Percentiles rank a stretch among this genome's conserved stretches.
phyloP scores from a whole-genome alignment of 2,113 vertebrate species.

The Protobothrops flavoviridis region DNA sequence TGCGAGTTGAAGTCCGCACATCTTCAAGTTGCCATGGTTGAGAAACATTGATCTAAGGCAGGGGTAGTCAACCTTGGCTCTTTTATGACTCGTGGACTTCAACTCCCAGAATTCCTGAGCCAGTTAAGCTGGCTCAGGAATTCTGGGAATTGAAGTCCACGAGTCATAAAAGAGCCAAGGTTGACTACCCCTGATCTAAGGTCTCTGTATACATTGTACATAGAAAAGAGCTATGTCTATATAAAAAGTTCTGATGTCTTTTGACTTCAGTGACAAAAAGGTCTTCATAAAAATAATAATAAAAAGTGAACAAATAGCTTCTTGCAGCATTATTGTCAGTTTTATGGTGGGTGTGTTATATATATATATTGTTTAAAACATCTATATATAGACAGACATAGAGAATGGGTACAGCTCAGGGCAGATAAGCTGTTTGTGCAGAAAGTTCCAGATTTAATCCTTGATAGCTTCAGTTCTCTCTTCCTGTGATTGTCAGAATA shows the following conservation, averaged over 20 bases:
- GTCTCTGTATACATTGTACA: background rate
- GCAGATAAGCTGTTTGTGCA: background rate
- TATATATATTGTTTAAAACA: background rate
- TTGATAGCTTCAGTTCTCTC: background rate
- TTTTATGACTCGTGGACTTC: too few species aligned
- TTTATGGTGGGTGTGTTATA: background rate
- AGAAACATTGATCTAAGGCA: background rate
- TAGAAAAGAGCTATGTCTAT: background rate
- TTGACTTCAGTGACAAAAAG: conserved; percentile 7
- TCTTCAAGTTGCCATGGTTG: background rate
- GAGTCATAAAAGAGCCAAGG: too few species aligned
- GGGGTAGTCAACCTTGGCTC: too few species aligned
- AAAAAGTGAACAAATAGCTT: background rate
- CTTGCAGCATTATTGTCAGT: background rate
- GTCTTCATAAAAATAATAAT: conserved; percentile 9
- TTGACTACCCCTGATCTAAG: background rate
- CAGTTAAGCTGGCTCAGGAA: too few species aligned
- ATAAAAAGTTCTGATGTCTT: conserved; percentile 20
- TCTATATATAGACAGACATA: background rate
- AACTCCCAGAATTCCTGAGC: too few species aligned
- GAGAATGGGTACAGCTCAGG: background rate
- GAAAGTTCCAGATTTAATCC: background rate
- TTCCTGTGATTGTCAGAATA: too few species aligned
- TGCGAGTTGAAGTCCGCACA: background rate
- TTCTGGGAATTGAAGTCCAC: too few species aligned